These are phyloP conservation scores for Hyperoodon ampullatus DNA, from an alignment of 2,113 vertebrate species.

Conservation along the genomic window DNA sequence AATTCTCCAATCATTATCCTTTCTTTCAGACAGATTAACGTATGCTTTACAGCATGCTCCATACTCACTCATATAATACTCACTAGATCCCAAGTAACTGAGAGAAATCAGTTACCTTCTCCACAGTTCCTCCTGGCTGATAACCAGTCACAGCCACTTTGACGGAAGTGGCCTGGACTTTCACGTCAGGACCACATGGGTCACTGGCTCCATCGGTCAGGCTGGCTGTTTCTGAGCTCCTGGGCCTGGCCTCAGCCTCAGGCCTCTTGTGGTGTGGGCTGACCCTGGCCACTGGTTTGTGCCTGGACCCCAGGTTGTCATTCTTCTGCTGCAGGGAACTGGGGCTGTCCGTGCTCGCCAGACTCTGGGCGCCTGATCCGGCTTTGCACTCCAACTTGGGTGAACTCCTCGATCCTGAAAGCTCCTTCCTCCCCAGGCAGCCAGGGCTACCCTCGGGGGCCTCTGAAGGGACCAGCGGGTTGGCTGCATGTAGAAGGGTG, in stretches of 20 bases:
- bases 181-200: slow-evolving; percentile 88
- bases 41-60: neutral
- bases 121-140: slow-evolving; percentile 86
- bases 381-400: slow-evolving; percentile 93
- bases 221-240: slow-evolving; percentile 82
- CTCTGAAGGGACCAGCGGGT: slow-evolving; percentile 76
- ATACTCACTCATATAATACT: fast-evolving
- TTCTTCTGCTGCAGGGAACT: slow-evolving; percentile 80
- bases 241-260: slow-evolving; percentile 79
- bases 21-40: neutral
- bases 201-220: slow-evolving; percentile 85
- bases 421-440: slow-evolving; percentile 83
- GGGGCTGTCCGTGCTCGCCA: slow-evolving; percentile 86
- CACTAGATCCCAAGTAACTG: neutral
- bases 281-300: slow-evolving; percentile 73
- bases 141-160: slow-evolving; percentile 87
- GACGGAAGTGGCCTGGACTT: slow-evolving; percentile 88
- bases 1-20: fast-evolving
- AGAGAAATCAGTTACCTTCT: slow-evolving; percentile 85
- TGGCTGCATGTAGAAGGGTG: slow-evolving; percentile 83
- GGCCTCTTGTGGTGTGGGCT: slow-evolving; percentile 84
- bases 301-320: slow-evolving; percentile 78
- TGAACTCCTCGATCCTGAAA: slow-evolving; percentile 87
- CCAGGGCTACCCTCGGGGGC: slow-evolving; percentile 70
- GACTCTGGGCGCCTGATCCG: slow-evolving; percentile 87